Evolutionary conservation across 2,888 invertebrate genomes (phyloP).

Genomic region (Drosophila flavopinicola): DNA sequence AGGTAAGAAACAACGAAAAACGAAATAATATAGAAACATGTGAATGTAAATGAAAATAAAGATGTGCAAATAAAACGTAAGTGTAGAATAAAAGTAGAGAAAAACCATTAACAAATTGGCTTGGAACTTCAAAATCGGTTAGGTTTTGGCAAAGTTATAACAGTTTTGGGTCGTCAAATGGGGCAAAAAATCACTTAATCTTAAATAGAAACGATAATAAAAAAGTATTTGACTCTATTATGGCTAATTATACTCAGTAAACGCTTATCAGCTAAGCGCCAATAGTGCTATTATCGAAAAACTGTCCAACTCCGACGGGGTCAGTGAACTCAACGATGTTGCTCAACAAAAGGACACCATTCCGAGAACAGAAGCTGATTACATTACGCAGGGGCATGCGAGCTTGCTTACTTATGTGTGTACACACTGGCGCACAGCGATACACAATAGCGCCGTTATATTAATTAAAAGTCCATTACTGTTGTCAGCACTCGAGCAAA

Average conservation of each 20-base stretch:
- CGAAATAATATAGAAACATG: neutral
- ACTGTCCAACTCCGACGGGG: neutral
- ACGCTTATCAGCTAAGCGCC: neutral
- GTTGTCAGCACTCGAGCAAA: slow-evolving; percentile 46
- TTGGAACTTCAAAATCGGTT: too few relatives aligned
- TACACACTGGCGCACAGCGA: slow-evolving; percentile 7
- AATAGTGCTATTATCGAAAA: neutral
- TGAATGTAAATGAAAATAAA: too few relatives aligned
- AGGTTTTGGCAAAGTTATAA: too few relatives aligned
- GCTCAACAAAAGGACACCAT: slow-evolving; percentile 34
- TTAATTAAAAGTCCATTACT: slow-evolving; percentile 66
- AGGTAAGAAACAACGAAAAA: slow-evolving; percentile 25
- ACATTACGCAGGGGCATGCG: slow-evolving; percentile 34
- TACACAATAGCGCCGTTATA: slow-evolving; percentile 39
- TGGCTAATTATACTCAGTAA: neutral
- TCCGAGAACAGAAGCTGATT: slow-evolving; percentile 42
- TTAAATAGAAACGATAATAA: too few relatives aligned
- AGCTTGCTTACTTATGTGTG: slow-evolving; percentile 2
- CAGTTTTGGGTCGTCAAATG: too few relatives aligned
- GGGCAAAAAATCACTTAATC: too few relatives aligned
- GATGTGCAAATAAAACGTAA: too few relatives aligned
- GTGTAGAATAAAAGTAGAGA: too few relatives aligned
- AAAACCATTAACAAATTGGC: too few relatives aligned
- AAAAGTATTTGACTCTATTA: too few relatives aligned
- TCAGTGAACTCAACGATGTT: slow-evolving; percentile 22